Base-by-base conservation (phyloP, 2,113 vertebrate genomes). In the Mesembrinibis cayennensis region DNA sequence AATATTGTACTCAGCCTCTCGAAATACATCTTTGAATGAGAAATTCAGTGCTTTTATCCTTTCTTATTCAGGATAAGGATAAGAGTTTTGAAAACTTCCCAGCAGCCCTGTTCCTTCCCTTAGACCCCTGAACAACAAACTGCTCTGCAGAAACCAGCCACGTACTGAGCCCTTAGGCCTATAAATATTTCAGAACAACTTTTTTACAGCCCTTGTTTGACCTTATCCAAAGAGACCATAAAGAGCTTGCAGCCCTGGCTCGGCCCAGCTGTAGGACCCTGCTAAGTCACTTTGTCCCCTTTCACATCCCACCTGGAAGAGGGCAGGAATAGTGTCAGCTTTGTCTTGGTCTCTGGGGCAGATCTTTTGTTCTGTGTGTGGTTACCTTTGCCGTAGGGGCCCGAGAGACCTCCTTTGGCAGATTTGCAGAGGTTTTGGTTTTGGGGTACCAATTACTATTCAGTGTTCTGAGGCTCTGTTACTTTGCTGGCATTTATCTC, bases 131-230 rank as follows among this genome's bases (percentile, higher is more conserved):
- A 79, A 52, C 38, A 91, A 49, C 80, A 91, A 92, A 56, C 47
- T 63, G 16, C 42, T 81, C 67, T 14, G 9, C 45, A 81, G 61
- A 67, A 95, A 55, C 32, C 67, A 86, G 38, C 38, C 55, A 45
- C 0, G 0, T 55, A 70, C 38, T 30, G 71, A 90, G 56, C 40
- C 5, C 25, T 69, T n/a, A 86, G 62, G 34, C n/a, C 70, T 66
- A 80, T 76, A 87, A 61, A 80, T 93, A 90, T 56, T 77, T 82
- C 49, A 85, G 90, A 87, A 47, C 16, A 76, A 53, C 34, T 59
- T 44, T 85, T 91, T 82, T 61, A 38, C 21, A 85, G 53, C 34
- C 36, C 27, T 85, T 9, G 2, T 92, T 62, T 92, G 79, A 83
- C 80, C 71, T 50, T 78, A 10, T 30, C 82, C 69, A 71, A 81